Base-by-base conservation (phyloP, 2,888 invertebrate species). In the Tachina grossa region DNA sequence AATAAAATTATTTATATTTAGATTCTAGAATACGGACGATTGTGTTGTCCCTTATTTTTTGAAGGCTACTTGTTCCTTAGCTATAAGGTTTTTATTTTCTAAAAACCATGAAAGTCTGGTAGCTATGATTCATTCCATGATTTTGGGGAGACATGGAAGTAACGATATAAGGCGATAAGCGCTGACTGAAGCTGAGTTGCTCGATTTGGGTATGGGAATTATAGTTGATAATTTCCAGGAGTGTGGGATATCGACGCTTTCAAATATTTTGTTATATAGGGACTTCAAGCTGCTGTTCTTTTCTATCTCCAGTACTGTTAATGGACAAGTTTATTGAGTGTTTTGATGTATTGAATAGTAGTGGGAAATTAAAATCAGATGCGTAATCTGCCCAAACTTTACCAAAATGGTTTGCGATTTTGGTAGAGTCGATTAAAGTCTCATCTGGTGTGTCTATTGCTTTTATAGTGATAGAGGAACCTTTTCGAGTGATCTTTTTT, bases 161-260 rank as follows among this genome's bases (percentile, higher is more conserved):
- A 82, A 47, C 0, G 75, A 79, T 4, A 79, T 85, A 3, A 78
- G 82, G 11, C 57, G 61, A n/a, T 71, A 82, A 14, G 13, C 74
- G 11, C 51, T 57, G 6, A 59, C 39, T n/a, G 41, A n/a, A 1
- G 41, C 16, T 53, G 57, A 9, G 6, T 19, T 61, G 43, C 74
- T 69, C 1, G 51, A 43, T 45, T 85, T 85, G 2, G 63, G 57
- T 1, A 82, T 78, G 10, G 77, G 63, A 1, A 85, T 49, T 19
- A 85, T 16, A 9, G 53, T 59, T 4, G 74, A 69, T 1, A 63
- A 47, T 19, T 77, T 72, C 65, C 71, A 85, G 11, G 31, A 31
- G 31, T 31, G 31, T 31, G 31, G 31, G 31, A 31, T 31, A 31
- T 3, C 31, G 31, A 2, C 78, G 11, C 43, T 55, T 16, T 51